Evolutionary conservation across 2,888 invertebrate genomes (phyloP), one percentile per base, ranked within the genome.

Genomic region (Cosmia trapezina): DNA sequence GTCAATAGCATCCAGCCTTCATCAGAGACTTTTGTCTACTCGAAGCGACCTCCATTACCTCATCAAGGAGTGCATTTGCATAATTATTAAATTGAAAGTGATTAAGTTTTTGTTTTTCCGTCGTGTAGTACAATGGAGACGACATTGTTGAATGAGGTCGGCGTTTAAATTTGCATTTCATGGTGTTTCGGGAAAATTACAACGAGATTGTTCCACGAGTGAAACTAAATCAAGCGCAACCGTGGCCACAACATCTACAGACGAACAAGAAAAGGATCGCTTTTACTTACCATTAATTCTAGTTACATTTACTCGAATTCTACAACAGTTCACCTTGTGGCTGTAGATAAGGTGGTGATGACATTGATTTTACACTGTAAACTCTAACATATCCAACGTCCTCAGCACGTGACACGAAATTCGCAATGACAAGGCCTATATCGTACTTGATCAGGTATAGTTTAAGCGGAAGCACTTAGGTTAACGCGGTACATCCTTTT

Each of bases 51-150:
- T 85, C 73, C 57, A 72, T 74, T 64, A 69, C 22, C 61, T 61
- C 70, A 81, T 71, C 72, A 68, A 70, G 64, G 68, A 80, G 60
- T 68, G 64, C 54, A 87, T 87, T 85, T 78, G 70, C 84, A 88
- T 88, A 86, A 88, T 84, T 72, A 86, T 83, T 83, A 78, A 81
- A 84, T 80, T 85, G 73, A 83, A 76, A 83, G 78, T 78, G 62
- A 80, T 78, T 78, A 83, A 74, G 76, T 81, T 88, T 81, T 81
- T 80, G 77, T 83, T 83, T 74, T 77, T 81, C 67, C 73, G 64
- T 81, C 66, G 68, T 79, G 62, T 76, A 74, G 53, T 59, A 80
- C 80, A 80, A 76, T 73, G 43, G 63, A 56, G 68, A 54, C 43
- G 66, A 73, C 53, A 59, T 61, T 70, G 70, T 68, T 76, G 47